phyloP scores from a whole-genome alignment of 2,888 invertebrate species.

The Oligia latruncula region DNA sequence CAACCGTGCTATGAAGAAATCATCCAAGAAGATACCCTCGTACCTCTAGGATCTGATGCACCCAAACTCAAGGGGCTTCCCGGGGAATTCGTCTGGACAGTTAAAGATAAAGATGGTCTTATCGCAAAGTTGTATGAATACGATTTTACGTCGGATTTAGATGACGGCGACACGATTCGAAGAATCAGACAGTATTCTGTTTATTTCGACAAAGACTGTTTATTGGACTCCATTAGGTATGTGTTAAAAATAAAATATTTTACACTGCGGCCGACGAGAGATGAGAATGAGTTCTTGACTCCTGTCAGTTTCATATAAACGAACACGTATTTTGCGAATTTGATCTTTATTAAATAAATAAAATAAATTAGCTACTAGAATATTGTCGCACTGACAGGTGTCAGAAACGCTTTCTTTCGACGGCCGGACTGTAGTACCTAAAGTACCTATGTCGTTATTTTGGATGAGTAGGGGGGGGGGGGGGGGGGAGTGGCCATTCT shows the following conservation, averaged over 20 bases:
- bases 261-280: not conserved
- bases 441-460: too few relatives aligned
- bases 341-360: too few relatives aligned
- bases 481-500: too few relatives aligned
- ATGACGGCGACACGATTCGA: constrained; percentile 80
- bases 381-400: not conserved
- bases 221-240: constrained; percentile 78
- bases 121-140: constrained; percentile 86
- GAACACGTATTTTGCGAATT: not conserved
- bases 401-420: not conserved
- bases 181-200: constrained; percentile 86
- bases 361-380: not conserved
- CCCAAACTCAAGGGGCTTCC: constrained; percentile 82
- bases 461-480: too few relatives aligned
- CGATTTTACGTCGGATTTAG: constrained; percentile 76
- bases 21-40: constrained; percentile 65
- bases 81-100: constrained; percentile 84
- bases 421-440: not conserved
- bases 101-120: constrained; percentile 84
- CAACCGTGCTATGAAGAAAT: constrained; percentile 65
- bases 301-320: not conserved
- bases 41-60: constrained; percentile 69
- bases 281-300: not conserved
- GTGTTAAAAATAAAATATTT: constrained; percentile 8
- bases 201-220: constrained; percentile 83